Percentiles rank a stretch among this genome's conserved stretches.
Conservation (phyloP, 2,797 vertebrate species). For the Pseudochirops corinnae region DNA sequence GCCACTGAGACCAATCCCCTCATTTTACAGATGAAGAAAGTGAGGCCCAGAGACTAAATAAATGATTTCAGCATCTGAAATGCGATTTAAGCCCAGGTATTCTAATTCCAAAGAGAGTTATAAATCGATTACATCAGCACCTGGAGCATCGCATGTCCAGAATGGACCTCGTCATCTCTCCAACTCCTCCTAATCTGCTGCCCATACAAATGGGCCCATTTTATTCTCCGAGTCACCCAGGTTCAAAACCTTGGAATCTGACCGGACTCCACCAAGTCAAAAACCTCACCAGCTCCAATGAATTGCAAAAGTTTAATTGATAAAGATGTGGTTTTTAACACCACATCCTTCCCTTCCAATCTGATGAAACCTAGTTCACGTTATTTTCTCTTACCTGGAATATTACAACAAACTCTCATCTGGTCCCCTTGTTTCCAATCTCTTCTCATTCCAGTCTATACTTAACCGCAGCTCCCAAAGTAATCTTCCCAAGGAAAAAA, state of each 20-base stretch:
- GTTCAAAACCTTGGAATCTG: neutral
- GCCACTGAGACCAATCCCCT: neutral
- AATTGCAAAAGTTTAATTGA: neutral
- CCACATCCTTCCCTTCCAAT: neutral
- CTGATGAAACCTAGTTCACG: neutral
- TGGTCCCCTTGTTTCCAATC: neutral
- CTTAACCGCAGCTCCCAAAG: neutral
- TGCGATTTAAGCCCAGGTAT: neutral
- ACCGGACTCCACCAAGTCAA: neutral
- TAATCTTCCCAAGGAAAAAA: neutral
- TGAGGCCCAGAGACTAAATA: neutral
- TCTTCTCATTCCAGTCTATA: neutral
- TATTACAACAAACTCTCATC: neutral
- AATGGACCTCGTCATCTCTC: neutral
- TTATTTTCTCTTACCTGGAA: neutral
- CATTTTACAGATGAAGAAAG: neutral
- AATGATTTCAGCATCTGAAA: neutral
- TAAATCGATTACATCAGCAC: neutral
- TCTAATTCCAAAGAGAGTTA: neutral
- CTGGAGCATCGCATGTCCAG: neutral
- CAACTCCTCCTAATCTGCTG: neutral
- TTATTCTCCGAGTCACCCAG: neutral
- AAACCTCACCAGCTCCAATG: neutral
- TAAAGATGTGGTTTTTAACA: neutral
- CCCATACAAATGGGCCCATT: neutral